phyloP scores from a whole-genome alignment of 2,888 invertebrate genomes.

The Ochropleura leucogaster region DNA sequence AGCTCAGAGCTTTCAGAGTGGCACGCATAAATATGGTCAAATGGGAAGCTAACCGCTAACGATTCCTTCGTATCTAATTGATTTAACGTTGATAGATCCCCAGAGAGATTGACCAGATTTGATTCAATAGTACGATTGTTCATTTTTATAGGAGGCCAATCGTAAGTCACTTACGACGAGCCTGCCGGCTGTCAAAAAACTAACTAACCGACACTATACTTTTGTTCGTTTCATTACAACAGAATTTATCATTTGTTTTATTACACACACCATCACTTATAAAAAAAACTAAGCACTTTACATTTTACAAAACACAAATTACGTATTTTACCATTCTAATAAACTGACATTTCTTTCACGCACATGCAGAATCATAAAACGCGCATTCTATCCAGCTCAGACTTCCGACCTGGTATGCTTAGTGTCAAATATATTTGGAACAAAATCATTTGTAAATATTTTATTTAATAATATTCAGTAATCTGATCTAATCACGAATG shows the following conservation, averaged over 20 bases:
- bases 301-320: conserved; percentile 81
- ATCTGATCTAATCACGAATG: conserved; percentile 67
- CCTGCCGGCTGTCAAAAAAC: conserved; percentile 87
- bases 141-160: conserved; percentile 85
- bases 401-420: conserved; percentile 65
- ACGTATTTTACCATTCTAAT: conserved; percentile 73
- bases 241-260: conserved; percentile 69
- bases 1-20: conserved; percentile 85
- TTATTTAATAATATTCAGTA: conserved; percentile 58
- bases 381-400: conserved; percentile 77
- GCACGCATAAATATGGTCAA: conserved; percentile 94
- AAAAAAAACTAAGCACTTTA: conserved; percentile 70
- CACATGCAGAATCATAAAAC: conserved; percentile 86
- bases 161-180: conserved; percentile 81
- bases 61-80: conserved; percentile 88
- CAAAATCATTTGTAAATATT: conserved; percentile 76
- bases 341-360: conserved; percentile 87
- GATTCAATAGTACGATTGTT: conserved; percentile 89
- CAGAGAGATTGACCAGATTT: conserved; percentile 88
- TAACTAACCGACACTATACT: conserved; percentile 79
- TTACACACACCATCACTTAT: conserved; percentile 66
- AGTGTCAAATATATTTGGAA: conserved; percentile 61
- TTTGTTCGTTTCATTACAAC: conserved; percentile 85
- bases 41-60: conserved; percentile 90
- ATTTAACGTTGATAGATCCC: conserved; percentile 82